Evolutionary conservation across 2,113 vertebrate species (phyloP), one percentile per base, ranked within the genome.

Genomic region (Panthera leo): DNA sequence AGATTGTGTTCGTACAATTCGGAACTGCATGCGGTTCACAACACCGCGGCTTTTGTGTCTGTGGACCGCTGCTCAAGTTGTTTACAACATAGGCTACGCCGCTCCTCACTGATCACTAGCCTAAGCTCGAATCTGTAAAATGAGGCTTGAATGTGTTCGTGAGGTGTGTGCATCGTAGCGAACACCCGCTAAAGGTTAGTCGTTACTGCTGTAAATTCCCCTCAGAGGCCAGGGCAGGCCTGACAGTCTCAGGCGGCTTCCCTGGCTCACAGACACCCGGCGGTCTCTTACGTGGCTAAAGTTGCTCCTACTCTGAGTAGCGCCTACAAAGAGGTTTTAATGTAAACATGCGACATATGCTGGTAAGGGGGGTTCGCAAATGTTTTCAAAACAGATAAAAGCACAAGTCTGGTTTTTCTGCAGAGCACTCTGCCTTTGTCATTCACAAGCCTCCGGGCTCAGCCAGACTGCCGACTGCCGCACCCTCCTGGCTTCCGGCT

Each of bases 311-410:
- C 7, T 85, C 34, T 18, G 79, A 83, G 23, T 9, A 93, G n/a
- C 53, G 89, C 18, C 48, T 36, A 93, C 29, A 70, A 65, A 97
- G 45, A 68, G 31, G 48, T n/a, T 94, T 92, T 79, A 89, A 85
- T 15, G 2, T 89, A 91, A 95, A 27, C 25, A 84, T 13, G 61
- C 63, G 36, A 91, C 48, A 82, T 79, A 75, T 2, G 14, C 21
- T 89, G 39, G 23, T 29, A 71, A 75, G 34, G 11, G n/a, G 53
- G 27, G 95, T 23, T 94, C 65, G 76, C 23, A 76, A 75, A 34
- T 19, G 15, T 83, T 93, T 93, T 89, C 14, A 16, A 78, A 92
- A 42, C 55, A 95, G 39, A 70, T 19, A 76, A 65, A 85, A 86
- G 58, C 71, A 67, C 45, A 85, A 80, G 73, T 51, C 29, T 78